phyloP scores from a whole-genome alignment of 2,797 vertebrate genomes.

The Galaxias olidus region DNA sequence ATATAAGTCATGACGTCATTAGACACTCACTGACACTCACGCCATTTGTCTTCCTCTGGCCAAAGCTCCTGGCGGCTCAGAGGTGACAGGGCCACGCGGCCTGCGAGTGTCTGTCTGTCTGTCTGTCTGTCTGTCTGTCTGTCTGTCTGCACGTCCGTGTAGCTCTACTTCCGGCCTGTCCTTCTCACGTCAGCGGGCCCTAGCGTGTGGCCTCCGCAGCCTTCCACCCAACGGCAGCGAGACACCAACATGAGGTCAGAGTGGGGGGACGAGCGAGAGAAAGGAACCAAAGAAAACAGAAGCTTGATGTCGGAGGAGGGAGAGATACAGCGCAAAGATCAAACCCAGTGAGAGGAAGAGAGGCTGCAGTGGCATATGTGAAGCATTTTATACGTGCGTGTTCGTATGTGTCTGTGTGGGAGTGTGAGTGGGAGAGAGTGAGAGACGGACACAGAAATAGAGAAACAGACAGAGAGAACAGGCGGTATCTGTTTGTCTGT shows the following conservation, averaged over 20 bases:
- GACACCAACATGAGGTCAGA: slow-evolving; percentile 14
- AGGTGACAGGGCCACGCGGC: too few relatives aligned
- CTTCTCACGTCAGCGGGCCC: slow-evolving; percentile 45
- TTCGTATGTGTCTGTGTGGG: slow-evolving; percentile 27
- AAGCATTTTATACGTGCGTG: slow-evolving; percentile 10
- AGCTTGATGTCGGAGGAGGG: neutral
- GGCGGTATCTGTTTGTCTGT: slow-evolving; percentile 45
- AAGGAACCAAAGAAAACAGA: neutral
- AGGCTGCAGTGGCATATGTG: neutral
- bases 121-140: slow-evolving; percentile 34
- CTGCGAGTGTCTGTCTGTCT: slow-evolving; percentile 8
- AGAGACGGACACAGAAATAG: slow-evolving; percentile 10
- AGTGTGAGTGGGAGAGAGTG: neutral
- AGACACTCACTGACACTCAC: slow-evolving; percentile 6
- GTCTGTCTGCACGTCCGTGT: slow-evolving; percentile 35
- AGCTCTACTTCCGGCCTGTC: slow-evolving; percentile 5
- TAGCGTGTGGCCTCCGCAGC: slow-evolving; percentile 72
- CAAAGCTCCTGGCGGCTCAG: too few relatives aligned
- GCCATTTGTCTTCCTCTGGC: neutral
- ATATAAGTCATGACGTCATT: neutral
- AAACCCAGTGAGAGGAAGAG: slow-evolving; percentile 1
- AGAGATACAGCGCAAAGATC: neutral
- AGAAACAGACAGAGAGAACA: slow-evolving; percentile 23
- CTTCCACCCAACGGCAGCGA: slow-evolving; percentile 52
- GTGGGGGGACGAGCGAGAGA: slow-evolving; percentile 7